Base-by-base conservation (phyloP, 1,140 invertebrate species). In the Neomicropteryx cornuta region DNA sequence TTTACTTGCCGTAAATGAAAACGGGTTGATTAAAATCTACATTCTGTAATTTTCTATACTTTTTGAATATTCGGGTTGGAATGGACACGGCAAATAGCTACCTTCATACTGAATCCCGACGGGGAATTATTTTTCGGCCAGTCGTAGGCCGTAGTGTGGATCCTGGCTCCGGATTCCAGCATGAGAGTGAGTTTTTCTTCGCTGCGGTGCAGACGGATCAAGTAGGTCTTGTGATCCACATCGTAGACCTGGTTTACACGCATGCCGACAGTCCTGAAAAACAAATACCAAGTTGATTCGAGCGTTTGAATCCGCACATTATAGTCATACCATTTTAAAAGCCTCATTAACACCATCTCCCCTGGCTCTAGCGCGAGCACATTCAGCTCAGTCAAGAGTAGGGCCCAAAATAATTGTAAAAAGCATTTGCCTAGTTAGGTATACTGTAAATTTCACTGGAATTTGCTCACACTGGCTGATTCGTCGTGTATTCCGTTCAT, bases 121-220 rank as follows among this genome's bases (percentile, higher is more conserved):
- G 94, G 93, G 16, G 87, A 80, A 31, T 80, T 75, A 77, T 94
- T 94, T 71, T 99, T 99, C 1, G 94, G 93, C 96, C 96, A 99
- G 58, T 98, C 93, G 71, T 91, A 98, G 17, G 75, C 81, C 13
- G 97, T 99, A 34, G 79, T 83, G 60, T 99, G 96, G 45, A 99
- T 82, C 36, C 94, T 69, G 40, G 80, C 84, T 1, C 93, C 96
- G 5, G 94, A 98, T 72, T 99, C 97, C 3, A 99, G 60, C 3
- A 99, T 58, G 32, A 99, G 62, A 5, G 96, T 72, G 42, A 71
- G 72, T 68, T 99, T 98, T 51, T 90, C 76, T 52, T 85, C 83
- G 6, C 72, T 76, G 42, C 76, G 68, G 57, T 87, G 82, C 16
- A 99, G 70, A 47, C 87, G 80, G 43, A 99, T 86, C 5, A 99